These are phyloP conservation scores for Exocentrus adspersus DNA, from an alignment of 2,888 invertebrate species.

Conservation along the genomic window DNA sequence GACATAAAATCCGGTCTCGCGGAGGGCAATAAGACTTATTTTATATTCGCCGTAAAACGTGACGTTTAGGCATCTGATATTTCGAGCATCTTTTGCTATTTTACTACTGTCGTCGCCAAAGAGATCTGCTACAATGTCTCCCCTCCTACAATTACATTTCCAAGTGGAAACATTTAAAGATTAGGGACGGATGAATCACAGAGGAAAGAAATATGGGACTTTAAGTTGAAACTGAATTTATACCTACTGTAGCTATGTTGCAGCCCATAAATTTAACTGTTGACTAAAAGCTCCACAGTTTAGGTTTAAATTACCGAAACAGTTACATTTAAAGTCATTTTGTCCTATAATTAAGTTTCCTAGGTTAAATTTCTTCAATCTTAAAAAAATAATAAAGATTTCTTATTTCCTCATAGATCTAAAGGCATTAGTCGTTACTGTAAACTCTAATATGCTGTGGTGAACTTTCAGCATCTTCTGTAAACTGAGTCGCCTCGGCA, in stretches of 20 bases:
- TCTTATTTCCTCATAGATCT: no score
- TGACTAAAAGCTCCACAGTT: no score
- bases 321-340: no score
- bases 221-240: background rate
- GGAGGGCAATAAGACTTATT: slow-evolving; percentile 21
- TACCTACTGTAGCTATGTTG: no score
- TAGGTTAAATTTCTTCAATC: no score
- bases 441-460: no score
- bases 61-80: slow-evolving; percentile 26
- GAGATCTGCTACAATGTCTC: slow-evolving; percentile 19
- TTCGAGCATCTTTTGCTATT: slow-evolving; percentile 25
- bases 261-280: no score
- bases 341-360: no score
- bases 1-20: slow-evolving; percentile 15
- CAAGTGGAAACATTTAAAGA: slow-evolving; percentile 11
- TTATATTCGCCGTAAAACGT: slow-evolving; percentile 29
- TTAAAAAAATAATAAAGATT: no score
- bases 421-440: no score
- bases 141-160: slow-evolving; percentile 10
- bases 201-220: slow-evolving; percentile 7
- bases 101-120: slow-evolving; percentile 12
- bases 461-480: background rate
- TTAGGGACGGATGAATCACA: slow-evolving; percentile 7
- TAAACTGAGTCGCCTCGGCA: no score
- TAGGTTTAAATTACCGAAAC: no score